Conservation (phyloP, 2,888 invertebrate genomes). For the Tethea ocularis region DNA sequence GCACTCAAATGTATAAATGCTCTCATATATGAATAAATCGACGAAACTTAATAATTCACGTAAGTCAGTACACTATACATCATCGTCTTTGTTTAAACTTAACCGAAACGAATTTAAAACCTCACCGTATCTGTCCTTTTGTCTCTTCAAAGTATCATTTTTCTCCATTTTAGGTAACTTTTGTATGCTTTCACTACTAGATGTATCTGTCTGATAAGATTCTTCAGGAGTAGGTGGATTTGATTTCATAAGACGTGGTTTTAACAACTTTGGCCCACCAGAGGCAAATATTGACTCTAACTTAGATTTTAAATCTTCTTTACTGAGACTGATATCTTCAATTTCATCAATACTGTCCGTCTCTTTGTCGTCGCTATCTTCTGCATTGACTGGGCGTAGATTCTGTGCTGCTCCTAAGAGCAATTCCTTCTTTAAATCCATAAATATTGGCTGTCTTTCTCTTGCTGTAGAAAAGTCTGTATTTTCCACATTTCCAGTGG, state of each 20-base stretch:
- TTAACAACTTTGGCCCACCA: slow-evolving; percentile 62
- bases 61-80: slow-evolving; percentile 40
- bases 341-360: slow-evolving; percentile 38
- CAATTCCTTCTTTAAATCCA: slow-evolving; percentile 70
- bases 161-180: slow-evolving; percentile 70
- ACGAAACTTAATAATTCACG: not conserved
- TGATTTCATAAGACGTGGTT: slow-evolving; percentile 65
- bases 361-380: slow-evolving; percentile 34
- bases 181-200: slow-evolving; percentile 63
- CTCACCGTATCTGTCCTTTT: slow-evolving; percentile 69
- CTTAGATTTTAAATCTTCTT: slow-evolving; percentile 71
- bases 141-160: slow-evolving; percentile 75
- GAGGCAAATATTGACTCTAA: slow-evolving; percentile 69
- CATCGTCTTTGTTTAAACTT: slow-evolving; percentile 68
- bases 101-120: slow-evolving; percentile 74
- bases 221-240: slow-evolving; percentile 72
- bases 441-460: slow-evolving; percentile 55
- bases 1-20: slow-evolving; percentile 7
- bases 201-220: slow-evolving; percentile 57
- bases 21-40: not conserved
- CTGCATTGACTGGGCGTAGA: slow-evolving; percentile 51
- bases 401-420: slow-evolving; percentile 52
- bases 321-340: slow-evolving; percentile 59
- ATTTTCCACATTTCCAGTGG: slow-evolving; percentile 62
- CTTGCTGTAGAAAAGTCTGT: slow-evolving; percentile 41